Evolutionary conservation across 2,797 vertebrate species (phyloP).

Genomic region (Rhadinocentrus ornatus): DNA sequence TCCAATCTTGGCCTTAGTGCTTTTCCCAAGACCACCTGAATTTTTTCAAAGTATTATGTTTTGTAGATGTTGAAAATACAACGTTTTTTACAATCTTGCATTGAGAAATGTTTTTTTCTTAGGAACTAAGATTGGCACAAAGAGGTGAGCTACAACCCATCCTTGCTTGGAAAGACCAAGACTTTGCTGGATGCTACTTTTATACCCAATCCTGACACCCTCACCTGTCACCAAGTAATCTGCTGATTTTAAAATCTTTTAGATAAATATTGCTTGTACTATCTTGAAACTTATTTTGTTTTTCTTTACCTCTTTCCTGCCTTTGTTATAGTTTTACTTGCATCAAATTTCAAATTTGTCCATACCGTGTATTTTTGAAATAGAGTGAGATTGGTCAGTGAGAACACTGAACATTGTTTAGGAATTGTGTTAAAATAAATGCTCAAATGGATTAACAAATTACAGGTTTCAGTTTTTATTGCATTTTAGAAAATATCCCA

Average conservation of each 20-base stretch:
- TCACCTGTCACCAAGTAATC: constrained; percentile 4
- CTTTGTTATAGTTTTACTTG: not conserved
- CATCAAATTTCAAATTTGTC: not conserved
- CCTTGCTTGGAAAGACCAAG: constrained; percentile 2
- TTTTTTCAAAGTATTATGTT: not conserved
- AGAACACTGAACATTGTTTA: not conserved
- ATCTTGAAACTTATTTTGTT: not conserved
- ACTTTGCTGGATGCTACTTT: constrained; percentile 4
- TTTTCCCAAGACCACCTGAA: not conserved
- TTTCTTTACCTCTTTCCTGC: not conserved
- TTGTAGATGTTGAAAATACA: not conserved
- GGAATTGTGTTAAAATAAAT: not conserved
- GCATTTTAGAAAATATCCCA: constrained; percentile 2
- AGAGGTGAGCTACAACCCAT: constrained; percentile 2
- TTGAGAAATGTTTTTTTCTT: constrained; percentile 4
- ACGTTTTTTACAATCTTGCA: constrained; percentile 1
- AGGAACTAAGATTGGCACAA: constrained; percentile 4
- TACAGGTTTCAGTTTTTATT: not conserved
- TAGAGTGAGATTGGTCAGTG: not conserved
- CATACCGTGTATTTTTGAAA: not conserved
- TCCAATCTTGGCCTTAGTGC: not conserved
- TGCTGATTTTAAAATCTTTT: not conserved
- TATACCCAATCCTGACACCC: constrained; percentile 4
- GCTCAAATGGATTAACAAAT: not conserved
- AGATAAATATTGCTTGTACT: not conserved